Percentiles rank a stretch among this genome's conserved stretches.
phyloP scores from a whole-genome alignment of 2,797 vertebrate genomes.

The Pangasius sanitwongsei region DNA sequence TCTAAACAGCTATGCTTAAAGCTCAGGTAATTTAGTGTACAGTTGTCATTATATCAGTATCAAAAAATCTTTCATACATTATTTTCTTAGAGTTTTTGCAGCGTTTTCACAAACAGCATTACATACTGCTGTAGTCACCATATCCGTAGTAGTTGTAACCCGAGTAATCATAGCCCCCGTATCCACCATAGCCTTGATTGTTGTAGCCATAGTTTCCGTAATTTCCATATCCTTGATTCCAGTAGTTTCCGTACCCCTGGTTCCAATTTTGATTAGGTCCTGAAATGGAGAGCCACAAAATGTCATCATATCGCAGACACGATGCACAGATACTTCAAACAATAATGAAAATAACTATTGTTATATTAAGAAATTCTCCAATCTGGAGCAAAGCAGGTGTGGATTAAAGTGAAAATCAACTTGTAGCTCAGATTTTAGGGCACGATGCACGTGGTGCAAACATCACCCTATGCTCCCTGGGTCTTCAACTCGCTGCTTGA shows the following conservation, averaged over 20 bases:
- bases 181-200: conserved; percentile 96
- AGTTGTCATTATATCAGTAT: conserved; percentile 60
- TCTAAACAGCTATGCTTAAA: conserved; percentile 54
- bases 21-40: conserved; percentile 68
- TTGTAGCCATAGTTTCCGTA: conserved; percentile 90
- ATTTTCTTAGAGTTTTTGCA: conserved; percentile 57
- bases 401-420: neutral
- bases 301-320: neutral
- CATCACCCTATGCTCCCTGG: neutral
- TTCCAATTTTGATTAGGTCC: conserved; percentile 96
- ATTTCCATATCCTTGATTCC: conserved; percentile 97
- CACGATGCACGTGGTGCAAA: neutral
- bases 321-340: neutral
- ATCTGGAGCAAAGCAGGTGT: neutral
- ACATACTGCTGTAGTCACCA: conserved; percentile 97
- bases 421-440: neutral
- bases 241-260: conserved; percentile 96
- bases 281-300: conserved; percentile 63
- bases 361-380: neutral
- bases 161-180: conserved; percentile 96
- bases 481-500: neutral
- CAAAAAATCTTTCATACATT: conserved; percentile 59
- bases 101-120: conserved; percentile 58
- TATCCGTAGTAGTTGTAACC: conserved; percentile 99
- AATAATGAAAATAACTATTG: neutral